A percentile compares a stretch with the other conserved stretches of the same genome.
Conservation (phyloP, 2,888 invertebrate genomes). For the Proisotoma minuta region DNA sequence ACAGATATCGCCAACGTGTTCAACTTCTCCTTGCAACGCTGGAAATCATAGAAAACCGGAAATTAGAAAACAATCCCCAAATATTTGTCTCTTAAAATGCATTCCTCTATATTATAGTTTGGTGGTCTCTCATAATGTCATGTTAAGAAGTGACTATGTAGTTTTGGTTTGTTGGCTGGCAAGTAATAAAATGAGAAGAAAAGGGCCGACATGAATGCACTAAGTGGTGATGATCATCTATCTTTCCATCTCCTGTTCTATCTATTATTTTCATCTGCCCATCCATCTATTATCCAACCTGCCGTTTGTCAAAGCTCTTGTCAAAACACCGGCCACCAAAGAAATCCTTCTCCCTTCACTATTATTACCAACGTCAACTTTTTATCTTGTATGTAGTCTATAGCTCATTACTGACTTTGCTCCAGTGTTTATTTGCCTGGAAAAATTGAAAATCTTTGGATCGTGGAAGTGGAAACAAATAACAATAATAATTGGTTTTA, state of each 20-base stretch:
- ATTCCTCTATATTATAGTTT: too few relatives aligned
- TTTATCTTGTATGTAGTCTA: too few relatives aligned
- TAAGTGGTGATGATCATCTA: constrained; percentile 20
- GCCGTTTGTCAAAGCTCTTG: constrained; percentile 47
- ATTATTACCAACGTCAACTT: too few relatives aligned
- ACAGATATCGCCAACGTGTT: constrained; percentile 91
- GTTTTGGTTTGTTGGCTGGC: neutral
- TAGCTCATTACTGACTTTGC: too few relatives aligned
- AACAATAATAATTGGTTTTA: too few relatives aligned
- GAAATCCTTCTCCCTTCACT: too few relatives aligned
- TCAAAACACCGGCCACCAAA: constrained; percentile 38
- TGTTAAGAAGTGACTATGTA: neutral
- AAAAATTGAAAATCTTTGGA: too few relatives aligned
- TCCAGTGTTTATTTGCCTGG: too few relatives aligned
- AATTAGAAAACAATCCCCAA: neutral
- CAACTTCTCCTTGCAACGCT: constrained; percentile 93
- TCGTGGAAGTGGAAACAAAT: too few relatives aligned
- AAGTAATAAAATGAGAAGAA: constrained; percentile 15
- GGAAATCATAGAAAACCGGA: too few relatives aligned
- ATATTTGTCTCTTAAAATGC: neutral
- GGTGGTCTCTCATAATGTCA: too few relatives aligned
- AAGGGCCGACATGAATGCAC: constrained; percentile 19
- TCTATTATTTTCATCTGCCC: constrained; percentile 37
- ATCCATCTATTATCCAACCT: constrained; percentile 27
- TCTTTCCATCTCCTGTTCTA: constrained; percentile 19